Conservation (phyloP, 1,140 invertebrate genomes). For the Anastatus disparis region DNA sequence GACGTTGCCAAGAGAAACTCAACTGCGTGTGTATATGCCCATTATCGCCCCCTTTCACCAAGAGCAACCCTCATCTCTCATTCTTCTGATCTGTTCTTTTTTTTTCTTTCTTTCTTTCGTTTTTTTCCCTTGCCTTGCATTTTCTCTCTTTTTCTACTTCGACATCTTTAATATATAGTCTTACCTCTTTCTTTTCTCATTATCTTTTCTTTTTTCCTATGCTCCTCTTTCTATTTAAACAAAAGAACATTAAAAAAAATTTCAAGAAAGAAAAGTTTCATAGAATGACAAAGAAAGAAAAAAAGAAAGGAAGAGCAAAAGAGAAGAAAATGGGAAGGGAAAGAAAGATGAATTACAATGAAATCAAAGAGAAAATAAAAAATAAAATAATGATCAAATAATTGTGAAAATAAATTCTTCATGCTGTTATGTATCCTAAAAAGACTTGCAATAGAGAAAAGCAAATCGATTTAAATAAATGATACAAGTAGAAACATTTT, state of each 20-base stretch:
- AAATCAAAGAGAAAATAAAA: conserved; percentile 6
- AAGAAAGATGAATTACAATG: too few species aligned
- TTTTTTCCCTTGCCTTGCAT: conserved; percentile 9
- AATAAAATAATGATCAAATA: conserved; percentile 23
- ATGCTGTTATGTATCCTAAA: neutral
- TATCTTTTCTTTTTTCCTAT: conserved; percentile 11
- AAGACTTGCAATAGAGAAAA: conserved; percentile 18
- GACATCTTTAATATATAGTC: conserved; percentile 15
- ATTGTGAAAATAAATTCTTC: neutral
- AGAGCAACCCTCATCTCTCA: conserved; percentile 48
- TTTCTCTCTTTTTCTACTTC: neutral
- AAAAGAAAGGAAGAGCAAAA: neutral
- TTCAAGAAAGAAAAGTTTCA: conserved; percentile 20
- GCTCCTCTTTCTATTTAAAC: conserved; percentile 39
- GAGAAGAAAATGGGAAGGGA: conserved; percentile 10
- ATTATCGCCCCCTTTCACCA: conserved; percentile 60
- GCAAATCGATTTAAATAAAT: conserved; percentile 10
- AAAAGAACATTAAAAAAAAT: conserved; percentile 32
- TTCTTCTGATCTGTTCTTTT: conserved; percentile 27
- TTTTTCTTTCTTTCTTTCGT: conserved; percentile 28
- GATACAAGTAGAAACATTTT: neutral
- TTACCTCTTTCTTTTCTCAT: conserved; percentile 16
- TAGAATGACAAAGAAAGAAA: too few species aligned
- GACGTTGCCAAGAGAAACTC: conserved; percentile 63
- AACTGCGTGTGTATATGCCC: conserved; percentile 53